phyloP scores from a whole-genome alignment of 2,888 invertebrate species.

The Parnassius orleans region DNA sequence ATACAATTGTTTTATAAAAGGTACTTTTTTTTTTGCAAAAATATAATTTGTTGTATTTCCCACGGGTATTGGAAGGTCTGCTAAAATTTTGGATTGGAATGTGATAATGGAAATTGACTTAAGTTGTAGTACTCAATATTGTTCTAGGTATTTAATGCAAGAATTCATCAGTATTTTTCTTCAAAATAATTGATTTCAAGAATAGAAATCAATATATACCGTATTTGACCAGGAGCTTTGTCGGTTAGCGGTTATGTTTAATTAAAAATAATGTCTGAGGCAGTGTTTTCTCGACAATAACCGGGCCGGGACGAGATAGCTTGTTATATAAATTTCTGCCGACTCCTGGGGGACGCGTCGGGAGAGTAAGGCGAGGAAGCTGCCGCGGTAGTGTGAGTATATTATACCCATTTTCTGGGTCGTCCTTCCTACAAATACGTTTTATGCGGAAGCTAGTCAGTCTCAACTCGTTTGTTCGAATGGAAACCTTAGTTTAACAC shows the following conservation, averaged over 20 bases:
- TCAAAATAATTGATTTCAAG: too few species aligned
- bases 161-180: too few species aligned
- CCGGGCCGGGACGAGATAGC: slow-evolving; percentile 75
- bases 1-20: slow-evolving; percentile 26
- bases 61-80: too few species aligned
- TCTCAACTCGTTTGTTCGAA: slow-evolving; percentile 40
- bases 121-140: too few species aligned
- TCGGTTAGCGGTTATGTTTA: slow-evolving; percentile 69
- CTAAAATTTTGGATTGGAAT: too few species aligned
- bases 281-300: slow-evolving; percentile 76
- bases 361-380: slow-evolving; percentile 73
- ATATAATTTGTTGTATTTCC: not conserved
- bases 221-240: slow-evolving; percentile 50
- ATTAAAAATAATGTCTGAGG: slow-evolving; percentile 77
- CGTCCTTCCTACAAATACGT: slow-evolving; percentile 82
- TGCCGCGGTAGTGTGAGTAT: slow-evolving; percentile 76
- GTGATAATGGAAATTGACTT: too few species aligned
- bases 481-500: slow-evolving; percentile 43
- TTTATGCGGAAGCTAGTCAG: slow-evolving; percentile 79
- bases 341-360: slow-evolving; percentile 74
- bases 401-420: slow-evolving; percentile 81
- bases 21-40: not conserved
- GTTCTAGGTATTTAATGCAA: too few species aligned
- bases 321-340: slow-evolving; percentile 80
- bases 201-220: not conserved